Conservation (phyloP, 2,797 vertebrate species). For the Etheostoma nigrum region DNA sequence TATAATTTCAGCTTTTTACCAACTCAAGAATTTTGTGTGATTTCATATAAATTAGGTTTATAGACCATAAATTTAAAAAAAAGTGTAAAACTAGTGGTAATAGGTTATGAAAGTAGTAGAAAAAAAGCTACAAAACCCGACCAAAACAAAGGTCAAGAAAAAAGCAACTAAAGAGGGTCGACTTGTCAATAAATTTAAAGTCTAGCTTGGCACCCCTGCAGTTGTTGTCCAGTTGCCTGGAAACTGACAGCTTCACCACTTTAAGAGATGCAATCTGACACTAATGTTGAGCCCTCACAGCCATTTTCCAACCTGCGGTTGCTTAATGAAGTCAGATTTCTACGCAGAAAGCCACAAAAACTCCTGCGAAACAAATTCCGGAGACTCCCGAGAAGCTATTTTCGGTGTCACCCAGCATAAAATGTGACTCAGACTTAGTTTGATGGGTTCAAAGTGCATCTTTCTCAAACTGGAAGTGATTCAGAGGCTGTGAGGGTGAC, state of each 20-base stretch:
- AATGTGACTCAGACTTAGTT: slow-evolving; percentile 16
- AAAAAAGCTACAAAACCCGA: too few relatives aligned
- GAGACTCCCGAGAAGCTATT: slow-evolving; percentile 4
- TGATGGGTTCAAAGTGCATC: slow-evolving; percentile 20
- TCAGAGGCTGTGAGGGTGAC: slow-evolving; percentile 12
- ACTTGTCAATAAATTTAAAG: too few relatives aligned
- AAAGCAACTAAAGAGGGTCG: too few relatives aligned
- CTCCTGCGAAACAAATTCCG: slow-evolving; percentile 17
- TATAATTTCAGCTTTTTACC: too few relatives aligned
- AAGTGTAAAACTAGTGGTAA: too few relatives aligned
- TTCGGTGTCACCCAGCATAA: not conserved
- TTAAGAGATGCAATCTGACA: slow-evolving; percentile 10
- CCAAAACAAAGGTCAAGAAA: too few relatives aligned
- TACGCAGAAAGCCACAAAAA: slow-evolving; percentile 3
- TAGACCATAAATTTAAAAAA: too few relatives aligned
- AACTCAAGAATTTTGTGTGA: too few relatives aligned
- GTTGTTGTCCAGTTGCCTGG: not conserved
- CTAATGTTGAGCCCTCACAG: not conserved
- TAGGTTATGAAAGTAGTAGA: too few relatives aligned
- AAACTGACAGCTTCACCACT: not conserved
- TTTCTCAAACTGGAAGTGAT: slow-evolving; percentile 12
- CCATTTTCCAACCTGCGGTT: not conserved
- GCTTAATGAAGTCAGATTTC: slow-evolving; percentile 25
- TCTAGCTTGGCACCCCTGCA: too few relatives aligned
- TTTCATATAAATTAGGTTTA: too few relatives aligned